These are phyloP conservation scores for Mungos mungo DNA, from an alignment of 2,113 vertebrate species.

Conservation along the genomic window DNA sequence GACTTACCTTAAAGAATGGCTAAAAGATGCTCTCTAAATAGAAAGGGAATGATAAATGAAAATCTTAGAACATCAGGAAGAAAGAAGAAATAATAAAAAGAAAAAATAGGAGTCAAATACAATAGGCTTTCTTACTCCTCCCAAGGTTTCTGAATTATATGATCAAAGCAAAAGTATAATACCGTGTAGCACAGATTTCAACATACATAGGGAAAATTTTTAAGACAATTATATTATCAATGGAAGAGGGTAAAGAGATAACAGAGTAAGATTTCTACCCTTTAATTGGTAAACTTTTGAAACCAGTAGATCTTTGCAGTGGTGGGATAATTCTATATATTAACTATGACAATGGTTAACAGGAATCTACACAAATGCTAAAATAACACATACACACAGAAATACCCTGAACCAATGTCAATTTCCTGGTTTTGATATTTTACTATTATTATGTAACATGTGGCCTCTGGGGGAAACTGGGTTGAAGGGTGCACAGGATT, in stretches of 20 bases:
- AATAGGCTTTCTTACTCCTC: neutral
- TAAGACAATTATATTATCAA: neutral
- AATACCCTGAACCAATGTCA: neutral
- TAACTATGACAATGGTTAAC: neutral
- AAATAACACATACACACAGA: neutral
- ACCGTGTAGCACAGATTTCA: neutral
- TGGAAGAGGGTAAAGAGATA: neutral
- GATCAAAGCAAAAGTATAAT: neutral
- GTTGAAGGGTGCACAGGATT: neutral
- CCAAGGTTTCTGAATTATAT: neutral
- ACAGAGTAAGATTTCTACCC: neutral
- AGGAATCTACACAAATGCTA: neutral
- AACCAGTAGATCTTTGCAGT: neutral
- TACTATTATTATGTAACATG: neutral
- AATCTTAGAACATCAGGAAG: neutral
- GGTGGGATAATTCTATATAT: neutral
- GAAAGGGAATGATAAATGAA: neutral
- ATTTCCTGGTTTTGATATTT: neutral
- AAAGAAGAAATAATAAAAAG: neutral
- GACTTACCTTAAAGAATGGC: neutral
- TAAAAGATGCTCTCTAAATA: neutral
- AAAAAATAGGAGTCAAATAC: neutral
- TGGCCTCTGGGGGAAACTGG: neutral
- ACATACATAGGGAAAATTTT: neutral
- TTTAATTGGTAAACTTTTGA: neutral